A percentile compares a stretch with the other conserved stretches of the same genome.
Conservation (phyloP, 2,888 invertebrate species). For the Catocala sponsa region DNA sequence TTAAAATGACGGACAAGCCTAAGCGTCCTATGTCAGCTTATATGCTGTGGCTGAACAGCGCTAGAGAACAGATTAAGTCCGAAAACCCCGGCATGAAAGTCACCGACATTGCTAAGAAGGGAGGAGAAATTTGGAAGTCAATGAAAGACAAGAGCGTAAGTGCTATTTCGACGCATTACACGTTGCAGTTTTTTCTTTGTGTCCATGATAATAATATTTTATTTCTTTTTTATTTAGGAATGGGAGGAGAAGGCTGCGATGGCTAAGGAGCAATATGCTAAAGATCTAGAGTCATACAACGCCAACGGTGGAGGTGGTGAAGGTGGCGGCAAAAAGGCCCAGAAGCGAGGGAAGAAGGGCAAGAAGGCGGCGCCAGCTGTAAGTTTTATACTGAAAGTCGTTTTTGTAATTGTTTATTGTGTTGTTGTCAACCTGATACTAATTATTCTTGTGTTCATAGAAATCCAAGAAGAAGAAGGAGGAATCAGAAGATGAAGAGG, state of each 20-base stretch:
- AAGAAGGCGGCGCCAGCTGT: slow-evolving; percentile 82
- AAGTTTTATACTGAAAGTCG: slow-evolving; percentile 51
- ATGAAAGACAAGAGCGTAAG: slow-evolving; percentile 95
- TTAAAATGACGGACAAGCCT: slow-evolving; percentile 95
- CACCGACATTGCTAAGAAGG: slow-evolving; percentile 97
- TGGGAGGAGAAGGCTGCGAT: slow-evolving; percentile 97
- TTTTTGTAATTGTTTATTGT: neutral
- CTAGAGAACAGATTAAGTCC: slow-evolving; percentile 95
- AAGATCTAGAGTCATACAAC: slow-evolving; percentile 96
- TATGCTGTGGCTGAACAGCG: slow-evolving; percentile 98
- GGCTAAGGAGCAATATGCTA: slow-evolving; percentile 96
- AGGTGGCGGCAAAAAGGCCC: slow-evolving; percentile 82
- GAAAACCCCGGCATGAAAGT: slow-evolving; percentile 97
- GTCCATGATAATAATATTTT: slow-evolving; percentile 14
- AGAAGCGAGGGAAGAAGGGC: slow-evolving; percentile 88
- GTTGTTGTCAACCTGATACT: slow-evolving; percentile 12
- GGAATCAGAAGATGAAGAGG: slow-evolving; percentile 89
- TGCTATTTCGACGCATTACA: slow-evolving; percentile 42
- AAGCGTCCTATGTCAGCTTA: slow-evolving; percentile 98
- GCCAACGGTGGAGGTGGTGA: slow-evolving; percentile 91
- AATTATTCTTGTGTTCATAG: slow-evolving; percentile 51
- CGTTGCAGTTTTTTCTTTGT: slow-evolving; percentile 23
- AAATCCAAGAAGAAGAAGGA: slow-evolving; percentile 89
- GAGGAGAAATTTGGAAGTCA: slow-evolving; percentile 98
- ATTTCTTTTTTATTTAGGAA: slow-evolving; percentile 86